Base-by-base conservation (phyloP, 2,113 vertebrate genomes). In the Hiodon alosoides region DNA sequence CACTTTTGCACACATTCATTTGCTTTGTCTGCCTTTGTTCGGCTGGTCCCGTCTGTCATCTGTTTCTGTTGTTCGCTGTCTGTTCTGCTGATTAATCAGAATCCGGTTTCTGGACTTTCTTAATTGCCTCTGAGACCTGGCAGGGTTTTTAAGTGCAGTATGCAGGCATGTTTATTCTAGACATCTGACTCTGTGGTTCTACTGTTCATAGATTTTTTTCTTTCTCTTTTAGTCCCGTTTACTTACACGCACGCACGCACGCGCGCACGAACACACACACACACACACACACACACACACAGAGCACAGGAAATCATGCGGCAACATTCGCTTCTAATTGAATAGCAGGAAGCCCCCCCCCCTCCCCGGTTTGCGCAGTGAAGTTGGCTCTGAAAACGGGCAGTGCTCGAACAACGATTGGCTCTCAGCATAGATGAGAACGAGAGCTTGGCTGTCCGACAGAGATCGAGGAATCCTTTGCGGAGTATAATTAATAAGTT, bases 331-430 rank as follows among this genome's bases (percentile, higher is more conserved):
- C 59, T 9, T 77, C 72, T 83, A 92, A 90, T 90, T 93, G 85
- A 94, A 94, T 93, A 89, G 92, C 85, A 93, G 93, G 93, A 94
- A 94, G 89, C 91, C 82, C 86, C 84, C 75, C 74, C 66, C 64
- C 73, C 10, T 47, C 75, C 9, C 86, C 76, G 89, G 80, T 87
- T 89, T 88, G 88, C 87, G 88, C 86, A 92, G 80, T 90, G 88
- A 86, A 87, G 80, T 84, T 91, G 93, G 89, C 91, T 89, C 87
- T 71, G 77, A 77, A 70, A 75, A 47, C 62, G 83, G 79, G 79
- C 79, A 73, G 86, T 0, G 69, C 86, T 75, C 78, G 76, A 81
- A 76, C 85, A 83, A 78, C 82, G 81, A 84, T 83, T 80, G 81
- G 78, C 79, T 57, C 11, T 59, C 31, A 52, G 46, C 52, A 53